Percentiles rank a stretch among this genome's conserved stretches.
These are phyloP conservation scores for Muschampia plurimacula DNA, from an alignment of 2,888 invertebrate genomes.

Conservation along the genomic window DNA sequence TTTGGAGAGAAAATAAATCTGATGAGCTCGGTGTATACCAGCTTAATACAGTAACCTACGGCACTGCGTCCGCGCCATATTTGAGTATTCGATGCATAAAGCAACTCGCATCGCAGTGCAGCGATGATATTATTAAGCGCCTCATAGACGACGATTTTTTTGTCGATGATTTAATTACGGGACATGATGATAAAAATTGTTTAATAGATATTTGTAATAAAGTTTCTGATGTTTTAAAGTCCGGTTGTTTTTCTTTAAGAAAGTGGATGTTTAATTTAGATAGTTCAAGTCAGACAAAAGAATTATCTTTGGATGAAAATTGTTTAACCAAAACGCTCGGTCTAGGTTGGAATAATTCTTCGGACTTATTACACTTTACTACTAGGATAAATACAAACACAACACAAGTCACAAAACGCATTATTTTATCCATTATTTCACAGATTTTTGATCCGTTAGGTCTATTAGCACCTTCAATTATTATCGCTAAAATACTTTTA, in stretches of 20 bases:
- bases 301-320: slow-evolving; percentile 8
- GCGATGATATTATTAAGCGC: slow-evolving; percentile 37
- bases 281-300: not conserved
- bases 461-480: not conserved
- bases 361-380: not conserved
- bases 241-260: slow-evolving; percentile 2
- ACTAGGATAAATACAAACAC: not conserved
- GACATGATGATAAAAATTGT: slow-evolving; percentile 22
- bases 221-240: slow-evolving; percentile 1
- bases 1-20: slow-evolving; percentile 40
- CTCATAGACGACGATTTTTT: slow-evolving; percentile 43
- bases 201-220: slow-evolving; percentile 18
- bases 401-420: slow-evolving; percentile 2
- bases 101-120: slow-evolving; percentile 45
- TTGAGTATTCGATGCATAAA: slow-evolving; percentile 44
- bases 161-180: slow-evolving; percentile 47
- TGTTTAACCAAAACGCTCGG: slow-evolving; percentile 7
- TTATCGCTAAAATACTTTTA: slow-evolving; percentile 1
- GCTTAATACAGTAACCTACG: slow-evolving; percentile 51
- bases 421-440: not conserved
- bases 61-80: slow-evolving; percentile 46
- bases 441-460: slow-evolving; percentile 13
- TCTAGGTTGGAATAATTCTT: slow-evolving; percentile 1
- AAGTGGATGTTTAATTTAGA: slow-evolving; percentile 12
- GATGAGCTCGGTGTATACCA: slow-evolving; percentile 40